phyloP scores from a whole-genome alignment of 2,888 invertebrate genomes.

The Theristus sp. region DNA sequence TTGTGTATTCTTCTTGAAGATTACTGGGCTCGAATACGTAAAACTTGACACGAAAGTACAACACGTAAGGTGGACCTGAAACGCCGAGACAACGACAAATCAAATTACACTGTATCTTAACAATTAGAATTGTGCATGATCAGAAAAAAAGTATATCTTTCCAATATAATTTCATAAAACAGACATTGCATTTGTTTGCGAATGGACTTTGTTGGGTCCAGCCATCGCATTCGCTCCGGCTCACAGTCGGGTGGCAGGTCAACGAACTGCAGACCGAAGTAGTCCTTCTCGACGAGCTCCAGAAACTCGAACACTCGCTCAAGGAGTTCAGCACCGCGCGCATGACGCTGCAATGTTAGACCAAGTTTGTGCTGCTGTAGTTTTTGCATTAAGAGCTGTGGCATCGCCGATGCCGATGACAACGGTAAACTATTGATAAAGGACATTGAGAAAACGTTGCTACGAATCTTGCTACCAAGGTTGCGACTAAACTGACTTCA shows the following conservation, averaged over 20 bases:
- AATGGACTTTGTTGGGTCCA: conserved; percentile 76
- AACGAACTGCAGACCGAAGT: conserved; percentile 78
- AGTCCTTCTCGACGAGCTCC: conserved; percentile 76
- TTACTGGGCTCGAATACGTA: conserved; percentile 85
- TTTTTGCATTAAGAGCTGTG: no score
- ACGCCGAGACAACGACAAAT: conserved; percentile 3
- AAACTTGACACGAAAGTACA: conserved; percentile 76
- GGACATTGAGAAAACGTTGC: no score
- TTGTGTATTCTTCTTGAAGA: conserved; percentile 75
- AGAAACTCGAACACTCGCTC: conserved; percentile 75
- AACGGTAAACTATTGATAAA: no score
- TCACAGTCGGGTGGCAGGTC: conserved; percentile 39
- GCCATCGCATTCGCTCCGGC: conserved; percentile 52
- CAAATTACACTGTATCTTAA: no score
- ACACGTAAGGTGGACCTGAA: conserved; percentile 34
- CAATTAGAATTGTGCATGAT: no score
- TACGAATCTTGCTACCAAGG: no score
- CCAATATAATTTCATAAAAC: conserved; percentile 12
- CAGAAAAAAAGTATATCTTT: conserved; percentile 1
- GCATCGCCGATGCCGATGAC: no score
- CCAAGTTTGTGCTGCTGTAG: no score
- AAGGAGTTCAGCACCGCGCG: conserved; percentile 58
- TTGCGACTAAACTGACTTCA: no score
- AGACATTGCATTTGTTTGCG: conserved; percentile 68
- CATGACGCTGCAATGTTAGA: conserved; percentile 22